phyloP scores from a whole-genome alignment of 2,113 vertebrate genomes.

The Loxodonta africana region DNA sequence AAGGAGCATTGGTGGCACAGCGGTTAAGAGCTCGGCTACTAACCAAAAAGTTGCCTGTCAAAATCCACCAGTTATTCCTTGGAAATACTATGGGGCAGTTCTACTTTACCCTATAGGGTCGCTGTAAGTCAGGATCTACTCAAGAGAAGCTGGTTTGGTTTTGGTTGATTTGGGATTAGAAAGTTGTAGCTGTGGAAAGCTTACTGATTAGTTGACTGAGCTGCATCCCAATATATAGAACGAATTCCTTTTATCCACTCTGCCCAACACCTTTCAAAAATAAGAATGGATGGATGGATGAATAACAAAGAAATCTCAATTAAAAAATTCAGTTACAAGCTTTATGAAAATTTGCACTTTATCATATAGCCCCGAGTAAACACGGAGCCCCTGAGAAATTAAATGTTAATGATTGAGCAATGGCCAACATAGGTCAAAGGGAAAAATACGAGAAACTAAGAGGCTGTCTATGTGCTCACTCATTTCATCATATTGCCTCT shows the following conservation, averaged over 20 bases:
- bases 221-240: not conserved
- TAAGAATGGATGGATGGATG: not conserved
- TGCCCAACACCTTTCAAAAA: not conserved
- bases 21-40: no score
- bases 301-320: not conserved
- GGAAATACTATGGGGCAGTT: no score
- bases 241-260: not conserved
- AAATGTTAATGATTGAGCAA: not conserved
- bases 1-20: not conserved
- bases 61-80: no score
- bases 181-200: not conserved
- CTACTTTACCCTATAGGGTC: no score
- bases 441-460: not conserved
- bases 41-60: no score
- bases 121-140: no score
- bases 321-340: not conserved
- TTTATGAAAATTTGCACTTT: not conserved
- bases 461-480: fast-evolving
- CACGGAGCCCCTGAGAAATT: not conserved
- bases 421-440: not conserved
- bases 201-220: not conserved
- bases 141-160: no score
- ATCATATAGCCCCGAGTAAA: not conserved
- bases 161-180: not conserved
- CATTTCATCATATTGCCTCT: not conserved